These are phyloP conservation scores for Eptesicus fuscus DNA, from an alignment of 2,113 vertebrate species.

Conservation along the genomic window DNA sequence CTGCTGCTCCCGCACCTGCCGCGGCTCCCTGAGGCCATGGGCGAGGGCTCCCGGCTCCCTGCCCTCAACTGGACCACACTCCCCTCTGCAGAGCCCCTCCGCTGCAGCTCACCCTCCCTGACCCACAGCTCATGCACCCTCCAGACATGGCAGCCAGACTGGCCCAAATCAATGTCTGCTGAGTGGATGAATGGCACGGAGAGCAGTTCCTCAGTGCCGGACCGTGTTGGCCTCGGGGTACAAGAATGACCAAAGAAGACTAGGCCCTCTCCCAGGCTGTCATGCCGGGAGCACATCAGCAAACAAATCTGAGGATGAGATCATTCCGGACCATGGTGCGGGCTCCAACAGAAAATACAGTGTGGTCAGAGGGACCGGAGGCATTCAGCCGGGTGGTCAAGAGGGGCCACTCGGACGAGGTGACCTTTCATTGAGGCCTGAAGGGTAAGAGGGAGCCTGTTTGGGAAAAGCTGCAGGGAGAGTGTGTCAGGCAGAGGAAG, in stretches of 20 bases:
- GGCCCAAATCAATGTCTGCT: too few species aligned
- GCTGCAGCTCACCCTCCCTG: neutral
- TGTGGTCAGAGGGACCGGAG: neutral
- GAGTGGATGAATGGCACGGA: neutral
- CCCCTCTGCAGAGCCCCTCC: neutral
- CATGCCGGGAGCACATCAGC: neutral
- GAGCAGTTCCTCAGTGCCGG: neutral
- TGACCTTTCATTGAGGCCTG: neutral
- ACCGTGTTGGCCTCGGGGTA: neutral
- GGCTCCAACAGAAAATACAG: neutral
- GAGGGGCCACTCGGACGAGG: neutral
- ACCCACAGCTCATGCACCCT: neutral
- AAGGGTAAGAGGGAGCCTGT: neutral
- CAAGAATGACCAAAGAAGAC: neutral
- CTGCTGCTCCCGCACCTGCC: neutral
- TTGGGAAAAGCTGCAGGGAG: neutral
- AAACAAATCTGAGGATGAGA: neutral
- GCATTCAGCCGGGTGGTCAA: neutral
- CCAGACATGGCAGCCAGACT: neutral
- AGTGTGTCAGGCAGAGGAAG: neutral
- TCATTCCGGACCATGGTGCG: neutral
- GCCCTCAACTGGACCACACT: neutral
- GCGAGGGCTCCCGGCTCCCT: neutral
- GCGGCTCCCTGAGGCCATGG: rapidly evolving
- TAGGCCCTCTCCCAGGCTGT: neutral